Base-by-base conservation (phyloP, 2,113 vertebrate species). In the Megaceryle torquata region DNA sequence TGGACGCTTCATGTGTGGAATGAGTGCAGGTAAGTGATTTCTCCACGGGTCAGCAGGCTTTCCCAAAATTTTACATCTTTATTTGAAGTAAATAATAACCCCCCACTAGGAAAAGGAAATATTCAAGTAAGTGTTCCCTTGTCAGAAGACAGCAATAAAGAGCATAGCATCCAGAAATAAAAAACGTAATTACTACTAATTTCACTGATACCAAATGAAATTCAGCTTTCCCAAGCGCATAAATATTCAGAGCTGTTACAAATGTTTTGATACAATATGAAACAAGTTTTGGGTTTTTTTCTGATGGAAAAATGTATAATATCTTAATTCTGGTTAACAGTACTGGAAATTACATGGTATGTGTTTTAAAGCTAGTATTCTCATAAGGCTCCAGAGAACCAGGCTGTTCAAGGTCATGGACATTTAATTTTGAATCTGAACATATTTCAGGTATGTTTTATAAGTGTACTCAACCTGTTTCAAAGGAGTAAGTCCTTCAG, bases 1-100 rank as follows among this genome's bases (percentile, higher is more conserved):
- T 43, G 98, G 97, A 71, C 96, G 98, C 43, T 97, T 98, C 88
- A 95, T 98, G 59, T 98, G 97, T 41, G 98, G 98, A 76, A 50
- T 98, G n/a, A 98, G 98, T 88, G 92, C 95, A 80, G 98, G 98
- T 98, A 85, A 82, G 88, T 57, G 79, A 83, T 46, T 86, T 70
- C 50, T 91, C 59, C 53, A 59, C 8, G 10, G n/a, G 9, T 37
- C 78, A 77, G 41, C 44, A 74, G 35, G 20, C 4, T 74, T 4
- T 57, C 68, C 56, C 50, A 46, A 18, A 35, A 77, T 46, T 65
- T 74, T 67, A 33, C 15, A 63, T n/a, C n/a, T 59, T 60, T 77
- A 33, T 78, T 63, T n/a, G 33, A 79, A 85, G 19, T 31, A 77
- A 87, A 68, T 43, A 63, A 76, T 48, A 69, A 72, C 5, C 6